Percentiles rank a stretch among this genome's conserved stretches.
Conservation (phyloP, 1,140 invertebrate species). For the Globodera rostochiensis region DNA sequence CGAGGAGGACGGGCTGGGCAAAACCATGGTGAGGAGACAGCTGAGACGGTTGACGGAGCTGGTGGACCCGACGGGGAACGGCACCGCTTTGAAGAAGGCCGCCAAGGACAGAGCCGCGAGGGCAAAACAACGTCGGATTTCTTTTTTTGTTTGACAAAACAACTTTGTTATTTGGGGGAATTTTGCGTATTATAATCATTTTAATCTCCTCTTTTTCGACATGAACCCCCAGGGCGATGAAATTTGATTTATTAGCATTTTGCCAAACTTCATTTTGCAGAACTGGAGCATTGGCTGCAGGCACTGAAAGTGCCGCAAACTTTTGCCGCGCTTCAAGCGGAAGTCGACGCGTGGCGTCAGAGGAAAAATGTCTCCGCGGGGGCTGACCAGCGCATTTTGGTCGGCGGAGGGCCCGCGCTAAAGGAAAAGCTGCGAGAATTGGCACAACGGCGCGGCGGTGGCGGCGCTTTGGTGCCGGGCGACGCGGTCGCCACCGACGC, state of each 20-base stretch:
- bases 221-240: too few species aligned
- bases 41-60: neutral
- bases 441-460: neutral
- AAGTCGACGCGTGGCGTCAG: neutral
- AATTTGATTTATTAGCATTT: neutral
- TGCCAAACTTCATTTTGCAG: neutral
- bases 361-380: neutral
- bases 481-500: slow-evolving; percentile 21
- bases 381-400: slow-evolving; percentile 8
- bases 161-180: too few species aligned
- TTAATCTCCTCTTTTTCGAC: too few species aligned
- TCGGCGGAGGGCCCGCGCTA: neutral
- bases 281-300: slow-evolving; percentile 22
- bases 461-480: slow-evolving; percentile 2
- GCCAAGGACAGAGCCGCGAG: slow-evolving; percentile 13
- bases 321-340: neutral
- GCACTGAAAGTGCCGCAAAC: slow-evolving; percentile 12
- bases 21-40: neutral
- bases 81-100: neutral
- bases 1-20: neutral
- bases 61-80: neutral
- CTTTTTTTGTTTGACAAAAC: too few species aligned
- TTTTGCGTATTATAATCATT: too few species aligned
- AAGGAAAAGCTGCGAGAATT: slow-evolving; percentile 14
- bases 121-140: neutral